A percentile compares a stretch with the other conserved stretches of the same genome.
Evolutionary conservation across 35 echinoderm and acorn worm genomes (phyloP).

Genomic region (Nesometra sesokonis): DNA sequence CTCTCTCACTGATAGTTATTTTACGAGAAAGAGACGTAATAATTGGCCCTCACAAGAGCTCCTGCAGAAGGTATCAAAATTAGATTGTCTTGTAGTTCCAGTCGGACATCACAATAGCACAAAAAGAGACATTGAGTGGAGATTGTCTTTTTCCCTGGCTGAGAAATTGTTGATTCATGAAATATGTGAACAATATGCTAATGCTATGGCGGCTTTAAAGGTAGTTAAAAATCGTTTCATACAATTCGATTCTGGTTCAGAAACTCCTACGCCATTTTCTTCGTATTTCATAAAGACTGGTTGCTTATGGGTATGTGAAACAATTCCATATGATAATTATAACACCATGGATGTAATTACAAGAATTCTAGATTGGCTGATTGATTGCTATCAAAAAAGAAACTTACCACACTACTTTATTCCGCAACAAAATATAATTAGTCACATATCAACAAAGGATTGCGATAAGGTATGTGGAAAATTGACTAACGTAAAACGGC

Average conservation of each 20-base stretch:
- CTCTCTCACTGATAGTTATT: too few species aligned
- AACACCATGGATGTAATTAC: not conserved
- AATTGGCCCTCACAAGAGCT: too few species aligned
- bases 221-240: not conserved
- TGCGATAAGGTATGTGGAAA: not conserved
- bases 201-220: not conserved
- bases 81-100: too few species aligned
- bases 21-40: too few species aligned
- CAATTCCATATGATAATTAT: not conserved
- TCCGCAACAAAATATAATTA: not conserved
- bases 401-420: not conserved
- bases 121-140: too few species aligned
- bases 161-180: too few species aligned
- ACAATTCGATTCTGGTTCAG: not conserved
- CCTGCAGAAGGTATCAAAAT: too few species aligned
- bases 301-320: not conserved
- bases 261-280: not conserved
- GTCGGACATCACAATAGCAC: too few species aligned
- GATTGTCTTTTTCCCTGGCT: too few species aligned
- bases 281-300: not conserved
- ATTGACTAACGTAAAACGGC: not conserved
- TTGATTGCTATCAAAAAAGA: not conserved
- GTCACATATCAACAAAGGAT: not conserved
- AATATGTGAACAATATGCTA: too few species aligned
- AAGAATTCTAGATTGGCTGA: not conserved